These are phyloP conservation scores for Furcula furcula DNA, from an alignment of 2,888 invertebrate species.

Conservation along the genomic window DNA sequence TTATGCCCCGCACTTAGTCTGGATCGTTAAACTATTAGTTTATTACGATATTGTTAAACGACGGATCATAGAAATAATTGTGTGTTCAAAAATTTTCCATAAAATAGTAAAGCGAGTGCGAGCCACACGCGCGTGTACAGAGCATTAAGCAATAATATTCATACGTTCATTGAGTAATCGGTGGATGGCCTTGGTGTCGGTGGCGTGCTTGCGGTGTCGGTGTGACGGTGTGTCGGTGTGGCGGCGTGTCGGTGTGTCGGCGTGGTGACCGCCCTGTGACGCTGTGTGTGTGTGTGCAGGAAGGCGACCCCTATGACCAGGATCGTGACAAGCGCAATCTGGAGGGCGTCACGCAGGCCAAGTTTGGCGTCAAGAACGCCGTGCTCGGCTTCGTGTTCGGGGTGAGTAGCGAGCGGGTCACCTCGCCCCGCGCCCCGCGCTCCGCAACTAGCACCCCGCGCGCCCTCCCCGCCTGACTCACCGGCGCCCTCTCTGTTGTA, in stretches of 20 bases:
- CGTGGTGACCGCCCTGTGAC: constrained; percentile 21
- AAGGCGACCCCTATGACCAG: constrained; percentile 68
- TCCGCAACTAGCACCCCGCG: background rate
- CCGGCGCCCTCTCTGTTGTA: constrained; percentile 59
- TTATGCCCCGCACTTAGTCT: no score
- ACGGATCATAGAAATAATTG: background rate
- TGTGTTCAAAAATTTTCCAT: background rate
- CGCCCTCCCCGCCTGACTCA: constrained; percentile 20
- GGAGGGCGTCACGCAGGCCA: constrained; percentile 82
- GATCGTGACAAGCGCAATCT: constrained; percentile 87
- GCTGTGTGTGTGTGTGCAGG: constrained; percentile 66
- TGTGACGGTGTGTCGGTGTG: constrained; percentile 18
- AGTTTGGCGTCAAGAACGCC: constrained; percentile 89
- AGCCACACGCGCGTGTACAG: background rate
- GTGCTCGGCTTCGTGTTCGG: constrained; percentile 91
- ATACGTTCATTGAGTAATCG: background rate
- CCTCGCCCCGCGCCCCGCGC: background rate
- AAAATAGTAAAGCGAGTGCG: background rate
- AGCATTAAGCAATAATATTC: background rate
- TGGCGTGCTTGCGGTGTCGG: constrained; percentile 27
- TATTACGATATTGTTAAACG: no score
- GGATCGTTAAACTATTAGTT: no score
- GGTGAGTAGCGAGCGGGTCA: constrained; percentile 77
- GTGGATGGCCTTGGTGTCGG: constrained; percentile 16
- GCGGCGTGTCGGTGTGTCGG: constrained; percentile 23